Base-by-base conservation (phyloP, 2,113 vertebrate genomes). In the Xerus inauris region DNA sequence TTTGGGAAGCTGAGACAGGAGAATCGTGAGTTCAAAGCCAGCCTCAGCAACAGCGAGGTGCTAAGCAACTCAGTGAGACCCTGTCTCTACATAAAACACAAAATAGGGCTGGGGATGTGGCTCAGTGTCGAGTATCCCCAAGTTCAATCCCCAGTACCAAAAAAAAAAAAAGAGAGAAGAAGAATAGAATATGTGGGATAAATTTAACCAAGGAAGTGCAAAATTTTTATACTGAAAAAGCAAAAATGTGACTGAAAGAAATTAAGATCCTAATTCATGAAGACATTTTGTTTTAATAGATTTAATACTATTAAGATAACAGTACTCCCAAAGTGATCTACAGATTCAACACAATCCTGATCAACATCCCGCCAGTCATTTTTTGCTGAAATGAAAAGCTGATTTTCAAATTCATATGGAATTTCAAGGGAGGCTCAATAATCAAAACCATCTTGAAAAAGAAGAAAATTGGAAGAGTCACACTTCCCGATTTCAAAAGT, bases 331-430 rank as follows among this genome's bases (percentile, higher is more conserved):
- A 32, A 54, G 42, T 12, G 16, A 73, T 72, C 22, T 80, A 30
- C 26, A 69, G 12, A 75, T 71, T 47, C 42, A 81, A 6, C 38
- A 40, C 10, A 65, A 49, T 38, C 38, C 51, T 42, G 71, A 30
- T 35, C 26, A 71, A 87, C 91, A 88, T 49, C 8, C 32, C 42
- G 59, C 5, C 6, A 19, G 32, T 28, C 24, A 62, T n/a, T 86
- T 85, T 67, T n/a, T 73, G 20, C 28, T 75, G 69, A 89, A 97
- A 89, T 69, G 73, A 83, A 92, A 95, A 89, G 22, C 22, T 69
- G 49, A 91, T 79, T 65, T 42, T 89, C n/a, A n/a, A n/a, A n/a
- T n/a, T 51, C 64, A 95, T n/a, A n/a, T n/a, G n/a, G n/a, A 77
- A 59, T 84, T 54, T 76, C 30, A 90, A 87, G 40, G 42, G 24